Evolutionary conservation across 2,888 invertebrate genomes (phyloP).

Genomic region (Yponomeuta plumbellus): DNA sequence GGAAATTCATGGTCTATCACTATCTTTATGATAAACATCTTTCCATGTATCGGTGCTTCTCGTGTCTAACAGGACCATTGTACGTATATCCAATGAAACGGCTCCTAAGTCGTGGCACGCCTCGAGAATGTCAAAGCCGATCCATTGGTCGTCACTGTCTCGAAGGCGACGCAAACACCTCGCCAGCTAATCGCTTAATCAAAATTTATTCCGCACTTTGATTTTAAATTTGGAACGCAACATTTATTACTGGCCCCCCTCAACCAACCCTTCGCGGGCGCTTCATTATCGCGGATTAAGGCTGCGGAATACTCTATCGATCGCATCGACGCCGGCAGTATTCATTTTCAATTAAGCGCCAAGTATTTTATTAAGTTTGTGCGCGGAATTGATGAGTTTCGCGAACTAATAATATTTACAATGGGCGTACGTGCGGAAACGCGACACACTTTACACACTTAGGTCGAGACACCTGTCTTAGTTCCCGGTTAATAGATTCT

Average conservation of each 20-base stretch:
- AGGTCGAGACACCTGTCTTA: not conserved
- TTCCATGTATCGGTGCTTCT: not conserved
- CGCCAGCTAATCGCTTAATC: conserved; percentile 74
- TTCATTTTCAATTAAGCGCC: conserved; percentile 77
- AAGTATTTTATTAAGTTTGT: conserved; percentile 77
- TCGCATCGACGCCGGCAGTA: conserved; percentile 64
- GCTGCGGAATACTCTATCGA: conserved; percentile 75
- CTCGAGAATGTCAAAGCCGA: conserved; percentile 26
- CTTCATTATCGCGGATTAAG: conserved; percentile 76
- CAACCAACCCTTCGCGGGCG: conserved; percentile 65
- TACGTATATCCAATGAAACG: conserved; percentile 26
- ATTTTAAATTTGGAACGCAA: conserved; percentile 76
- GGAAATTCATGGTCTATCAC: no score
- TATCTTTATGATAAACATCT: not conserved
- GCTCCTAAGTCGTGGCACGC: conserved; percentile 23
- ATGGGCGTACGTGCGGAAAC: conserved; percentile 36
- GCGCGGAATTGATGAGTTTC: conserved; percentile 75
- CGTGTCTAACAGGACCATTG: not conserved
- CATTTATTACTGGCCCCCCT: conserved; percentile 73
- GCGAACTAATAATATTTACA: conserved; percentile 76
- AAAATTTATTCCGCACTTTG: conserved; percentile 77
- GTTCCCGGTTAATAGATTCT: not conserved
- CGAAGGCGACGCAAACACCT: conserved; percentile 66
- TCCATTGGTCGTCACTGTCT: conserved; percentile 34
- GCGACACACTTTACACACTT: not conserved